Evolutionary conservation across 1,140 invertebrate species (phyloP).

Genomic region (Lepidurus arcticus): DNA sequence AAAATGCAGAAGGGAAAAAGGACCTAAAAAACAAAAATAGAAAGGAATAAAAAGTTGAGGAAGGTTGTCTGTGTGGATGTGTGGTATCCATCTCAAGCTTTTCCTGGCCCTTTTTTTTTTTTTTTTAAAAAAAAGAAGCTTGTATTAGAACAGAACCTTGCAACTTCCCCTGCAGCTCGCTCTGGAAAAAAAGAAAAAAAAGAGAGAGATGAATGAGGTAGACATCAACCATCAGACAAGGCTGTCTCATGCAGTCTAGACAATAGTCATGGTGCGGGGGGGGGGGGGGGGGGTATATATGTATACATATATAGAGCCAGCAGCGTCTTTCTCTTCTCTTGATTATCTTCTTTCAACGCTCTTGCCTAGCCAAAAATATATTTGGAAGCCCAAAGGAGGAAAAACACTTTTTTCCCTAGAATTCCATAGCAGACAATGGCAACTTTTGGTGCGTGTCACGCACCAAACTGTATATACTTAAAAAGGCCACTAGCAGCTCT

Average conservation of each 20-base stretch:
- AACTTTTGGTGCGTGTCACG: background rate
- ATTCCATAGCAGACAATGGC: background rate
- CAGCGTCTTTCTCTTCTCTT: background rate
- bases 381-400: background rate
- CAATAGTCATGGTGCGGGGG: background rate
- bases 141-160: background rate
- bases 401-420: background rate
- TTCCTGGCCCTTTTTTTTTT: no score
- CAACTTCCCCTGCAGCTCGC: background rate
- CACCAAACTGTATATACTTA: background rate
- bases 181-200: background rate
- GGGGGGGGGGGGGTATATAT: background rate
- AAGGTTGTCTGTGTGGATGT: no score
- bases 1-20: no score
- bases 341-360: background rate
- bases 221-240: constrained; percentile 7
- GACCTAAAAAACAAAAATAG: no score
- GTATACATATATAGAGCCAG: background rate
- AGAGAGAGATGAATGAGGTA: background rate
- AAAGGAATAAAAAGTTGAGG: no score
- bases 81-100: no score
- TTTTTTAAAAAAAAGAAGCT: background rate
- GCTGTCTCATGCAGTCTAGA: constrained; percentile 18
- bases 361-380: background rate
- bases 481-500: background rate